Conservation (phyloP, 2,888 invertebrate genomes). For the Lapara coniferarum region DNA sequence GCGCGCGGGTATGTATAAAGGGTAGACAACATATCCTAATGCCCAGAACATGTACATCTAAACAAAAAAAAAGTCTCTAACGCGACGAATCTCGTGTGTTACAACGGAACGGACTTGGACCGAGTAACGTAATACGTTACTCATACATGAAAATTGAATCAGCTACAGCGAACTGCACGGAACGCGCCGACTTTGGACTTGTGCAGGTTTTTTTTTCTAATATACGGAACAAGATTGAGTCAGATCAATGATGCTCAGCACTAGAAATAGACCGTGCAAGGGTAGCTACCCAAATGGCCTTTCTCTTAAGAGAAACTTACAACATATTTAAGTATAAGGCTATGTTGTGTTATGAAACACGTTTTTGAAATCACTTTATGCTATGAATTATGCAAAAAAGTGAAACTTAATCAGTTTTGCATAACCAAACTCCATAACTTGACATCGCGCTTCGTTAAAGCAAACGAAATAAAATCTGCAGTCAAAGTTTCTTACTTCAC, state of each 20-base stretch:
- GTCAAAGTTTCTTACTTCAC: slow-evolving; percentile 9
- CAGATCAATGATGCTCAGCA: too few relatives aligned
- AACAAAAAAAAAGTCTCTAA: slow-evolving; percentile 43
- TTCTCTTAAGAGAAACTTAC: too few relatives aligned
- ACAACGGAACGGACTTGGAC: slow-evolving; percentile 58
- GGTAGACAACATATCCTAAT: neutral
- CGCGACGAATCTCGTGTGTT: slow-evolving; percentile 48
- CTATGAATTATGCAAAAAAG: neutral
- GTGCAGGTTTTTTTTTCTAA: slow-evolving; percentile 31
- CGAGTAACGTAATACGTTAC: slow-evolving; percentile 64
- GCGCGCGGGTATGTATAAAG: neutral
- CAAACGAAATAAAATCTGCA: slow-evolving; percentile 13
- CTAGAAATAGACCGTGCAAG: too few relatives aligned
- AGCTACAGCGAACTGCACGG: slow-evolving; percentile 56
- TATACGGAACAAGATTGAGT: neutral
- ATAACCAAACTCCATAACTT: neutral
- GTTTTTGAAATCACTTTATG: too few relatives aligned
- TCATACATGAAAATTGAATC: slow-evolving; percentile 77
- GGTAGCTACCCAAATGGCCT: too few relatives aligned
- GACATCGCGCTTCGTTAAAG: slow-evolving; percentile 1
- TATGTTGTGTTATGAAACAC: too few relatives aligned
- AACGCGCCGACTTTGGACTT: slow-evolving; percentile 47
- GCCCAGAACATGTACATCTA: neutral
- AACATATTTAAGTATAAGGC: too few relatives aligned
- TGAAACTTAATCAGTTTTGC: neutral